These are phyloP conservation scores for Netelia melanura DNA, from an alignment of 2,888 invertebrate species.

Conservation along the genomic window DNA sequence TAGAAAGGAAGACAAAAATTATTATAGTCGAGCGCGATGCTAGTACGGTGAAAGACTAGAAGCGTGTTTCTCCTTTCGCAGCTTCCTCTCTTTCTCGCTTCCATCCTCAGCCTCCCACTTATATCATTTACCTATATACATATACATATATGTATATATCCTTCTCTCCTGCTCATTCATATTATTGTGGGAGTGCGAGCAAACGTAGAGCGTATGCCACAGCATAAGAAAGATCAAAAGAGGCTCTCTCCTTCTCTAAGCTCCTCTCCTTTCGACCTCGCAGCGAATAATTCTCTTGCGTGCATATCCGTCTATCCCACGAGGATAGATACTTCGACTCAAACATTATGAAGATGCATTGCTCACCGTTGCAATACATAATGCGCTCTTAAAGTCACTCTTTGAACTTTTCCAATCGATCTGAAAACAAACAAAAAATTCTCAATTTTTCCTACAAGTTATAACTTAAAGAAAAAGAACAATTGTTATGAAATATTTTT, in stretches of 20 bases:
- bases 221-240: constrained; percentile 36
- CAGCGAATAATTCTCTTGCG: neutral
- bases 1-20: constrained; percentile 1
- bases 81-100: constrained; percentile 47
- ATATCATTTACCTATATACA: neutral
- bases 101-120: neutral
- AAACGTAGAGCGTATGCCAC: constrained; percentile 40
- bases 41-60: constrained; percentile 24
- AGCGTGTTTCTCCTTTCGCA: constrained; percentile 33
- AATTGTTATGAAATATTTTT: too few relatives aligned
- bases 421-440: too few relatives aligned
- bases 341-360: neutral
- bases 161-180: neutral
- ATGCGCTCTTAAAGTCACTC: too few relatives aligned
- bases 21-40: neutral
- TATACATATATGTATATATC: too few relatives aligned
- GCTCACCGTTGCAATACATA: neutral
- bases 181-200: constrained; percentile 9
- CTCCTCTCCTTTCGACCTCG: constrained; percentile 12
- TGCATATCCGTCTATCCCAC: constrained; percentile 26
- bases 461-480: too few relatives aligned
- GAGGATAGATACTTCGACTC: constrained; percentile 34
- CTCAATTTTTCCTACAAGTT: too few relatives aligned
- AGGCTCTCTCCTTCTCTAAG: constrained; percentile 4
- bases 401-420: too few relatives aligned